Percentiles rank a stretch among this genome's conserved stretches.
Evolutionary conservation across 2,113 vertebrate genomes (phyloP).

Genomic region (Caranx ignobilis): DNA sequence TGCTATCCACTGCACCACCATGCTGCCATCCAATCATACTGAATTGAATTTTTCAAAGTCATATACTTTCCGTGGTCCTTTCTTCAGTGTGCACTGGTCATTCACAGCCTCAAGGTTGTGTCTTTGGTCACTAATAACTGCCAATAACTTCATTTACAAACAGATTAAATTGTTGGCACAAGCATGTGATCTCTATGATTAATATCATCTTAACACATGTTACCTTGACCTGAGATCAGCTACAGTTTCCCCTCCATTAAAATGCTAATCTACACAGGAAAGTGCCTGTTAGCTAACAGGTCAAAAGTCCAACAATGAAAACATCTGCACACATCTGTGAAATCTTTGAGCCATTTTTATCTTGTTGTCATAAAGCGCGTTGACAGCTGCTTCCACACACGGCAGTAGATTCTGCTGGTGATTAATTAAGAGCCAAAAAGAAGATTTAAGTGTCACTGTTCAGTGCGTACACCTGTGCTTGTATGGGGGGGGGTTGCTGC

Average conservation of each 20-base stretch:
- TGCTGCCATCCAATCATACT: no score
- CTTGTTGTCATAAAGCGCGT: constrained; percentile 35
- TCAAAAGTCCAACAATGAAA: background rate
- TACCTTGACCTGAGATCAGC: background rate
- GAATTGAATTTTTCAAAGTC: no score
- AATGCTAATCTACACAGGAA: background rate
- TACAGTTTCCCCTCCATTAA: background rate
- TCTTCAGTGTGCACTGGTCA: background rate
- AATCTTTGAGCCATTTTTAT: constrained; percentile 52
- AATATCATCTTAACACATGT: background rate
- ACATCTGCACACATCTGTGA: constrained; percentile 5
- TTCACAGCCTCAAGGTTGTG: background rate
- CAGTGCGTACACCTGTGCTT: constrained; percentile 57
- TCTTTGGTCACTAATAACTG: background rate
- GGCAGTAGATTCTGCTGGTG: constrained; percentile 43
- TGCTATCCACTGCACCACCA: no score
- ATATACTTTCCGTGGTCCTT: background rate
- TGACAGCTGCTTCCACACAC: constrained; percentile 47
- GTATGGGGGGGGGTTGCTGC: constrained; percentile 15
- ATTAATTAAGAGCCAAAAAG: constrained; percentile 64
- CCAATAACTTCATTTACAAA: background rate
- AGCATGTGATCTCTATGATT: background rate
- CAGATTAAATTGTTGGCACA: background rate
- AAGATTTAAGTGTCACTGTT: constrained; percentile 52
- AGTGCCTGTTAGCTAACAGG: background rate